Percentiles rank a stretch among this genome's conserved stretches.
phyloP scores from a whole-genome alignment of 2,888 invertebrate species.

The Drosophila kambysellisi region DNA sequence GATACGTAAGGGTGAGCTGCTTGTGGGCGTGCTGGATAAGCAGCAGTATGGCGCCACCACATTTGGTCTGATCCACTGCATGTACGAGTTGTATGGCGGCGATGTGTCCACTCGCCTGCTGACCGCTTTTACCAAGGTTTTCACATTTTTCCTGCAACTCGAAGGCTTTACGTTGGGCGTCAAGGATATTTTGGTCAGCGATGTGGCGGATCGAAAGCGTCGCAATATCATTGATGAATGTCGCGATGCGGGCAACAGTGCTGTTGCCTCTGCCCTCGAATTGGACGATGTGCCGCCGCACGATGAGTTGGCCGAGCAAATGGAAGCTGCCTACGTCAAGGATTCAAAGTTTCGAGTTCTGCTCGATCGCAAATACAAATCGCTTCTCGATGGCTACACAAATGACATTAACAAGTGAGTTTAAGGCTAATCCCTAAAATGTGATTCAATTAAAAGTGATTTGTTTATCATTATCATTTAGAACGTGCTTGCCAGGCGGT shows the following conservation, averaged over 20 bases:
- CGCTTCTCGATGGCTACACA: constrained; percentile 91
- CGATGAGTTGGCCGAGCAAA: constrained; percentile 88
- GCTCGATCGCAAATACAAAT: constrained; percentile 94
- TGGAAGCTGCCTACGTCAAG: constrained; percentile 89
- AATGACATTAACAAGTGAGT: constrained; percentile 94
- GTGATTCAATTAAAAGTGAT: background rate
- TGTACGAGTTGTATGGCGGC: constrained; percentile 98
- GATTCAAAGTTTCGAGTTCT: constrained; percentile 92
- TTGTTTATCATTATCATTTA: constrained; percentile 64
- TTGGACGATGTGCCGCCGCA: constrained; percentile 87
- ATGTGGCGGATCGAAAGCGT: constrained; percentile 90
- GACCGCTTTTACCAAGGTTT: constrained; percentile 96
- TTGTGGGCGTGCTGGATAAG: constrained; percentile 96
- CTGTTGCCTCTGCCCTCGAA: constrained; percentile 90
- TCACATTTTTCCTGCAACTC: constrained; percentile 95
- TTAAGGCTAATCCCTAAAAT: background rate
- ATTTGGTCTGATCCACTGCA: constrained; percentile 96
- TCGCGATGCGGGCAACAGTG: constrained; percentile 87
- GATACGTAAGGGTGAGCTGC: constrained; percentile 93
- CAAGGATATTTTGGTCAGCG: constrained; percentile 94
- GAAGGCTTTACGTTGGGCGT: constrained; percentile 98
- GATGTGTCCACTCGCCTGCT: constrained; percentile 92
- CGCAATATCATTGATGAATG: constrained; percentile 89
- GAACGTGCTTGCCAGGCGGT: constrained; percentile 93
- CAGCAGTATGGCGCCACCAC: constrained; percentile 98